These are phyloP conservation scores for Camelus dromedarius DNA, from an alignment of 2,113 vertebrate species.

Conservation along the genomic window DNA sequence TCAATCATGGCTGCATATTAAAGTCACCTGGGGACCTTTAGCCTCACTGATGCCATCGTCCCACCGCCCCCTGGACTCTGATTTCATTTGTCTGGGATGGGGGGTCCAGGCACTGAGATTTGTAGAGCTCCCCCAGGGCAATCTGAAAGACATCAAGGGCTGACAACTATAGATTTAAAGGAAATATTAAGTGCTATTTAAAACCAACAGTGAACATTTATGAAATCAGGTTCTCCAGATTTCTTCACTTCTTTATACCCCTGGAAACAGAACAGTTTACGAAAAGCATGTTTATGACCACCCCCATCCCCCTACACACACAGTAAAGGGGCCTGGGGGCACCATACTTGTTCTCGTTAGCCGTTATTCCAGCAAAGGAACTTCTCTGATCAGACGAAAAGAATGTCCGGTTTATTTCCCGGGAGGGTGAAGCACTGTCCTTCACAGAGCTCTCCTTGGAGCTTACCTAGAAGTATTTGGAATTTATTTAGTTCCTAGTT, in stretches of 20 bases:
- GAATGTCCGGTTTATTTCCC: conserved; percentile 20
- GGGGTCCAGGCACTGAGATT: background rate
- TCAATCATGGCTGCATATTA: background rate
- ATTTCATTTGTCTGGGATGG: background rate
- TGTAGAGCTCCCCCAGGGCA: background rate
- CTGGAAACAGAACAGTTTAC: background rate
- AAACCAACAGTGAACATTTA: background rate
- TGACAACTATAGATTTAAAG: background rate
- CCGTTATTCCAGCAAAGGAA: background rate
- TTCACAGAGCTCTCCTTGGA: conserved; percentile 31
- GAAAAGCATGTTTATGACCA: background rate
- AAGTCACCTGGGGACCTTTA: background rate
- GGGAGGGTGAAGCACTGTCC: background rate
- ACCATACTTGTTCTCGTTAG: background rate
- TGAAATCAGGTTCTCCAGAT: background rate
- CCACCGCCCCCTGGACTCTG: background rate
- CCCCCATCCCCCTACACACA: background rate
- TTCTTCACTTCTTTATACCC: background rate
- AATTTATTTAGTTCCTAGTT: conserved; percentile 23
- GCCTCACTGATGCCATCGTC: fast-evolving
- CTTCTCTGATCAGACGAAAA: background rate
- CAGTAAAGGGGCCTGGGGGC: background rate
- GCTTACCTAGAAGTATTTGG: background rate
- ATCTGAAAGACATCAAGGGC: background rate
- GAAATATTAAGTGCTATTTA: background rate